phyloP scores from a whole-genome alignment of 2,888 invertebrate species.

The Mylabris sibirica region DNA sequence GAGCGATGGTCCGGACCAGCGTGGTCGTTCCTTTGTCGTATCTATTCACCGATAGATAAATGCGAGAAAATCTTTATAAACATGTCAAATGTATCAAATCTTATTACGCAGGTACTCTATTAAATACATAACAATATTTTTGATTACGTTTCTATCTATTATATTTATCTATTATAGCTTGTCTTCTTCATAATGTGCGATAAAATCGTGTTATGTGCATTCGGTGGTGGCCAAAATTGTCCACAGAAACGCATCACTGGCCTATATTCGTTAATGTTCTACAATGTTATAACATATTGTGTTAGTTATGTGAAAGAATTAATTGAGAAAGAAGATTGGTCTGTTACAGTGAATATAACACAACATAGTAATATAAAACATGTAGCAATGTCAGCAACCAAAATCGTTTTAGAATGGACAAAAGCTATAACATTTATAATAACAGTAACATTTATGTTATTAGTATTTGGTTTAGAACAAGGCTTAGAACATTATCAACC shows the following conservation, averaged over 20 bases:
- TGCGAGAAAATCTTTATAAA: slow-evolving; percentile 72
- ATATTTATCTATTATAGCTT: slow-evolving; percentile 63
- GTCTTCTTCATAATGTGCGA: slow-evolving; percentile 79
- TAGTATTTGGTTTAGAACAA: slow-evolving; percentile 78
- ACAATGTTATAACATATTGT: slow-evolving; percentile 82
- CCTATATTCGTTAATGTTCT: slow-evolving; percentile 81
- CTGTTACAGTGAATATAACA: slow-evolving; percentile 76
- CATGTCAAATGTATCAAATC: slow-evolving; percentile 74
- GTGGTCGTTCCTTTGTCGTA: slow-evolving; percentile 60
- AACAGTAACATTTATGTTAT: slow-evolving; percentile 77
- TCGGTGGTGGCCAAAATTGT: slow-evolving; percentile 57
- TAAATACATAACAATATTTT: background rate
- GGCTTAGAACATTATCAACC: slow-evolving; percentile 78
- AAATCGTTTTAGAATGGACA: slow-evolving; percentile 82
- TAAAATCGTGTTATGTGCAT: slow-evolving; percentile 66
- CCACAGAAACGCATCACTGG: slow-evolving; percentile 67
- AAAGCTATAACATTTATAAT: slow-evolving; percentile 82
- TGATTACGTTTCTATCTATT: background rate
- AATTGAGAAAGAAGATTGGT: slow-evolving; percentile 79
- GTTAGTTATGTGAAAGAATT: slow-evolving; percentile 77
- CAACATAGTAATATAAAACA: slow-evolving; percentile 75
- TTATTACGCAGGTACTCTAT: slow-evolving; percentile 71
- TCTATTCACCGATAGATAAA: slow-evolving; percentile 71
- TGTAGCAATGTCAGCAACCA: slow-evolving; percentile 82
- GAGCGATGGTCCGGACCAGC: slow-evolving; percentile 59